A percentile compares a stretch with the other conserved stretches of the same genome.
Conservation (phyloP, 2,888 invertebrate species). For the Spisula subtruncata region DNA sequence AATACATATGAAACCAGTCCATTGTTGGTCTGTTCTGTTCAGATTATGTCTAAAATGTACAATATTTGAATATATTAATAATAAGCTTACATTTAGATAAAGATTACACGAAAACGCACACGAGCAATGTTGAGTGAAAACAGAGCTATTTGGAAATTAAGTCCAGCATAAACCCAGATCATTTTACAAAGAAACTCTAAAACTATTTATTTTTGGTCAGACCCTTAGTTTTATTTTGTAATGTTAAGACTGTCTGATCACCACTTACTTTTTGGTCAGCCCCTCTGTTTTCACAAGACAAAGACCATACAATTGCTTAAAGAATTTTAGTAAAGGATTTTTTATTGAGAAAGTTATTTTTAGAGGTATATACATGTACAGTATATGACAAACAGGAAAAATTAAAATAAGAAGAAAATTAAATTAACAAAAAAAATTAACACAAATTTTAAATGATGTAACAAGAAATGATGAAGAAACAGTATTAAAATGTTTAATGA, state of each 20-base stretch:
- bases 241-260: no score
- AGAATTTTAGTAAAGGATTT: no score
- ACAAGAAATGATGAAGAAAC: not conserved
- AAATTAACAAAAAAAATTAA: not conserved
- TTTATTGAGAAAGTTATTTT: no score
- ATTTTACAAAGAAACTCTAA: no score
- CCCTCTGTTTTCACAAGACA: no score
- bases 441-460: not conserved
- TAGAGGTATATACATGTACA: no score
- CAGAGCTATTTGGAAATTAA: not conserved
- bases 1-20: not conserved
- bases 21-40: constrained; percentile 4
- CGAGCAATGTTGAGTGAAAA: not conserved
- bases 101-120: not conserved
- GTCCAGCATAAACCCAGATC: not conserved
- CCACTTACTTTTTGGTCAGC: no score
- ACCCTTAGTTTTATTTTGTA: no score
- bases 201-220: no score
- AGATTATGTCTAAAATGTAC: constrained; percentile 23
- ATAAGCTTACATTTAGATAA: not conserved
- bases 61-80: not conserved
- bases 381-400: not conserved
- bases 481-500: not conserved
- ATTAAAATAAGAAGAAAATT: no score
- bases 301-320: no score